phyloP scores from a whole-genome alignment of 2,888 invertebrate genomes.

The Ochlodes sylvanus region DNA sequence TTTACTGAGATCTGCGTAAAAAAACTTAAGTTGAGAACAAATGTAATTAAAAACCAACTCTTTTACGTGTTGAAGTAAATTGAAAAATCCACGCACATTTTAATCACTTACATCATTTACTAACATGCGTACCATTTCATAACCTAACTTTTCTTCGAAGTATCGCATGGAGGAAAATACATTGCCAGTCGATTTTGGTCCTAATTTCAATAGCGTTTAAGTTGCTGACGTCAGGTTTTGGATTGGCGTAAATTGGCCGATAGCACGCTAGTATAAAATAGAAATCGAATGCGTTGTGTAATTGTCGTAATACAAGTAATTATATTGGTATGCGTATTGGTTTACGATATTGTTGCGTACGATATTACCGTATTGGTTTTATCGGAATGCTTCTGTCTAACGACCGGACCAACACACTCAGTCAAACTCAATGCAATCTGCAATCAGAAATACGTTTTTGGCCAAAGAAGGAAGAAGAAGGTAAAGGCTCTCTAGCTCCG shows the following conservation, averaged over 20 bases:
- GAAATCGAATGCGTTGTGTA: constrained; percentile 34
- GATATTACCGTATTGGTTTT: constrained; percentile 8
- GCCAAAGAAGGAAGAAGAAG: too few relatives aligned
- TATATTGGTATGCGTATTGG: constrained; percentile 17
- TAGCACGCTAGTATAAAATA: constrained; percentile 32
- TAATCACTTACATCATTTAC: neutral
- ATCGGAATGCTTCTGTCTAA: too few relatives aligned
- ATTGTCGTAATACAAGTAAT: constrained; percentile 31
- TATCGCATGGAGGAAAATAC: neutral
- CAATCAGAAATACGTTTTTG: too few relatives aligned
- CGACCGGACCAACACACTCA: too few relatives aligned
- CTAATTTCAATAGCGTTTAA: constrained; percentile 3
- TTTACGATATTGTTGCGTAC: constrained; percentile 13
- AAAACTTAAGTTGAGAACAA: neutral
- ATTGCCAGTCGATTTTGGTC: constrained; percentile 20
- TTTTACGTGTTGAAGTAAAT: neutral
- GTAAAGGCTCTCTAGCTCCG: too few relatives aligned
- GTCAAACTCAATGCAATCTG: too few relatives aligned
- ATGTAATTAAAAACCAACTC: neutral
- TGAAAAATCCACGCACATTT: neutral
- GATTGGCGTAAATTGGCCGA: constrained; percentile 8
- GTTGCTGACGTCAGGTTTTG: neutral
- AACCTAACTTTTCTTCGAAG: constrained; percentile 25
- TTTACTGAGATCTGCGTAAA: too few relatives aligned
- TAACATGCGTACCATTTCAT: constrained; percentile 18